Evolutionary conservation across 2,797 vertebrate genomes (phyloP), one percentile per base, ranked within the genome.

Genomic region (Picus viridis): DNA sequence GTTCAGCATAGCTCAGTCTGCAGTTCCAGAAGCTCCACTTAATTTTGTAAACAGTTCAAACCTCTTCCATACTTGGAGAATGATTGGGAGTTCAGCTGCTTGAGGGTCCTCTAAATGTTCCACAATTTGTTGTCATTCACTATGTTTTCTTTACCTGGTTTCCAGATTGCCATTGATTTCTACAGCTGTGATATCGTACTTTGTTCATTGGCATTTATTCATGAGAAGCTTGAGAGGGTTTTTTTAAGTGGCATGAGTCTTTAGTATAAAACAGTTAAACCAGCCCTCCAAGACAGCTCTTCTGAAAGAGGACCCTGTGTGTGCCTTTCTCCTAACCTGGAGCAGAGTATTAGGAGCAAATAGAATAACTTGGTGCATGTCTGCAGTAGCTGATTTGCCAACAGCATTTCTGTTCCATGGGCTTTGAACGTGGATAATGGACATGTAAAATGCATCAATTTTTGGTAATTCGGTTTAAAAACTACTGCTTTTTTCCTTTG

Each of bases 21-120:
- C 65, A 64, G 30, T 81, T 94, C 73, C 85, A 90, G 91, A 92
- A 93, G 83, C n/a, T 83, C 76, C 70, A 83, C 76, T 92, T 89
- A 62, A 83, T 94, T 93, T 89, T 59, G 41, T 78, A 72, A 92
- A 88, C 56, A 92, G 62, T 88, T 83, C 72, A 89, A 88, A 32
- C 65, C 36, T 68, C 83, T 88, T 92, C 94, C 32, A 34, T 61
- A 22, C 87, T 72, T 51, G 19, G 47, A 83, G 63, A 72, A 83
- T 41, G 51, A 61, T 6, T 39, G 36, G 47, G 89, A 96, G 47
- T 92, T 90, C 79, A 93, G 65, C 73, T 94, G 91, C 76, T 91
- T 2, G 1, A 83, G 89, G 75, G 83, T 78, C 91, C 65, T 93
- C 62, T 91, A 57, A 87, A 86, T 32, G 67, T 78, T 83, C 43